These are phyloP conservation scores for Microcebus ravelobensis DNA, from an alignment of 2,113 vertebrate genomes.

Conservation along the genomic window DNA sequence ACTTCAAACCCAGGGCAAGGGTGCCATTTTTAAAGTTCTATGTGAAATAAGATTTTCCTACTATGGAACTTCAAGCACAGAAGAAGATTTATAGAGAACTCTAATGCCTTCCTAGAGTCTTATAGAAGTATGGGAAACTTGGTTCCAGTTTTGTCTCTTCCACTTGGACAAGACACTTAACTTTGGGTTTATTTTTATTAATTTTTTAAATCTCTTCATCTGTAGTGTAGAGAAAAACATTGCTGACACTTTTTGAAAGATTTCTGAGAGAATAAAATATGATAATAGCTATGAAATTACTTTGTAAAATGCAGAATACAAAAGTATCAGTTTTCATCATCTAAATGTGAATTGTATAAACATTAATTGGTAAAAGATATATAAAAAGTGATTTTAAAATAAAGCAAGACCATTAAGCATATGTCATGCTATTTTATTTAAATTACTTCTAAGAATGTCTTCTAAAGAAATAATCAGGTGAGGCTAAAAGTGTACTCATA, in stretches of 20 bases:
- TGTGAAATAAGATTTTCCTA: constrained; percentile 27
- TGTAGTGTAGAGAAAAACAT: constrained; percentile 28
- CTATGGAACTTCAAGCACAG: not conserved
- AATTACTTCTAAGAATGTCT: not conserved
- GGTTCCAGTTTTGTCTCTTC: not conserved
- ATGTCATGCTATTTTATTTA: not conserved
- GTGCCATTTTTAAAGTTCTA: not conserved
- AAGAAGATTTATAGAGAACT: constrained; percentile 4
- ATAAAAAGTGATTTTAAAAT: not conserved
- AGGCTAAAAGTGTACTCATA: not conserved
- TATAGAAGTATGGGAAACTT: not conserved
- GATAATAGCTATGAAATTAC: not conserved
- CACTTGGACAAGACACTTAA: constrained; percentile 21
- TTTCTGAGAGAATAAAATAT: not conserved
- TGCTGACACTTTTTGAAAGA: constrained; percentile 24
- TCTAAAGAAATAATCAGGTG: not conserved
- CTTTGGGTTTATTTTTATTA: constrained; percentile 36
- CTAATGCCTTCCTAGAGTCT: not conserved
- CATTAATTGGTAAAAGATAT: not conserved
- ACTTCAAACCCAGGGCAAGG: not conserved
- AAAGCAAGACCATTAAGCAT: not conserved
- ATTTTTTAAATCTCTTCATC: constrained; percentile 22
- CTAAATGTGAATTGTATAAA: not conserved
- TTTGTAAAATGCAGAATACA: not conserved
- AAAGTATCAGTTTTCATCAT: not conserved